A percentile compares a stretch with the other conserved stretches of the same genome.
Evolutionary conservation across 2,888 invertebrate genomes (phyloP).

Genomic region (Tipula lateralis): DNA sequence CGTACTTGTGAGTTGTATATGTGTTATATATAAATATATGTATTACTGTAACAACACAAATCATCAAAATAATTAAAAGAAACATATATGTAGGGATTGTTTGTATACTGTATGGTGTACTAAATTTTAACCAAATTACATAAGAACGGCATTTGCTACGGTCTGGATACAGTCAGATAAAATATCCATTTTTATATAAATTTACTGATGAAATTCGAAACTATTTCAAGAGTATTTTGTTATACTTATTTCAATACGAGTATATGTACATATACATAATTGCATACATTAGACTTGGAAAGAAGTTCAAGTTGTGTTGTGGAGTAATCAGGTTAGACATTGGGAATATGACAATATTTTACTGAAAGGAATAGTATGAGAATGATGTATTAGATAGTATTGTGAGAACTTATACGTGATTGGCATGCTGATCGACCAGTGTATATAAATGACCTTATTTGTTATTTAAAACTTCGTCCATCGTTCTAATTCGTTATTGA

Average conservation of each 20-base stretch:
- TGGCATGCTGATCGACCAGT: not conserved
- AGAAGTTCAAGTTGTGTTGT: not conserved
- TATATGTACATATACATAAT: not conserved
- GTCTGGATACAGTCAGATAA: conserved; percentile 1
- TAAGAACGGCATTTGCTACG: not conserved
- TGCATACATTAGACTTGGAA: not conserved
- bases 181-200: not conserved
- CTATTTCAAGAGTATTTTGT: conserved; percentile 15
- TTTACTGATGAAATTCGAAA: not conserved
- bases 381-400: not conserved
- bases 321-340: not conserved
- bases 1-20: not conserved
- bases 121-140: not conserved
- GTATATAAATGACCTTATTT: not conserved
- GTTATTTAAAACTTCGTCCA: not conserved
- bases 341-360: not conserved
- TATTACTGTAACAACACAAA: not conserved
- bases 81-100: not conserved
- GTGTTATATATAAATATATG: not conserved
- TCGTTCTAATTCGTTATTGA: not conserved
- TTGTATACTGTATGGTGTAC: not conserved
- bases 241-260: not conserved
- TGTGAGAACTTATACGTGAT: not conserved
- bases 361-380: not conserved
- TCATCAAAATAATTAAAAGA: not conserved